Evolutionary conservation across 2,888 invertebrate genomes (phyloP).

Genomic region (Orthosia gracilis): DNA sequence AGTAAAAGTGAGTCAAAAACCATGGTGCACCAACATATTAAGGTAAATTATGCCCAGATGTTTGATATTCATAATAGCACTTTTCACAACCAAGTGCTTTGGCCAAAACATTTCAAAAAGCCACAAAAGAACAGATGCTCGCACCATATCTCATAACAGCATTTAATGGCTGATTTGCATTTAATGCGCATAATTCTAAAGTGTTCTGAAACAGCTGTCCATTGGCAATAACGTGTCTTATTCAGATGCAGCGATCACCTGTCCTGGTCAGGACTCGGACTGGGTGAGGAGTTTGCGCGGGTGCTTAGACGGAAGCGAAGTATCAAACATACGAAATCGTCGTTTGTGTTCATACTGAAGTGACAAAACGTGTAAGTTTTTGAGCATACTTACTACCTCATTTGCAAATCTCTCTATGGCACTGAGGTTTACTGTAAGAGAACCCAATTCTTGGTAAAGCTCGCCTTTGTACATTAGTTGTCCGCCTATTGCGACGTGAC

Average conservation of each 20-base stretch:
- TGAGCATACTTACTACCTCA: too few species aligned
- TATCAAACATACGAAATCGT: neutral
- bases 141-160: neutral
- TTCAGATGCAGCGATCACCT: slow-evolving; percentile 43
- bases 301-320: neutral
- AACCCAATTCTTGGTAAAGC: too few species aligned
- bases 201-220: slow-evolving; percentile 33
- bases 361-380: neutral
- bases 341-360: neutral
- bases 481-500: neutral
- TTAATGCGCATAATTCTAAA: slow-evolving; percentile 33
- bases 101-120: neutral
- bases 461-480: too few species aligned
- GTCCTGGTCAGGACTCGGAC: neutral
- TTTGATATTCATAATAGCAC: neutral
- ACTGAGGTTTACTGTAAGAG: too few species aligned
- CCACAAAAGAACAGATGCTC: slow-evolving; percentile 25
- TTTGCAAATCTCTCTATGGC: too few species aligned
- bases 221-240: slow-evolving; percentile 8
- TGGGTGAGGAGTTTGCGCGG: neutral
- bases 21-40: too few species aligned
- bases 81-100: neutral
- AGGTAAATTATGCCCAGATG: neutral
- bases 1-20: neutral
- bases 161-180: slow-evolving; percentile 36